A percentile compares a stretch with the other conserved stretches of the same genome.
Conservation (phyloP, 2,797 vertebrate genomes). For the Ceyx erithaca region DNA sequence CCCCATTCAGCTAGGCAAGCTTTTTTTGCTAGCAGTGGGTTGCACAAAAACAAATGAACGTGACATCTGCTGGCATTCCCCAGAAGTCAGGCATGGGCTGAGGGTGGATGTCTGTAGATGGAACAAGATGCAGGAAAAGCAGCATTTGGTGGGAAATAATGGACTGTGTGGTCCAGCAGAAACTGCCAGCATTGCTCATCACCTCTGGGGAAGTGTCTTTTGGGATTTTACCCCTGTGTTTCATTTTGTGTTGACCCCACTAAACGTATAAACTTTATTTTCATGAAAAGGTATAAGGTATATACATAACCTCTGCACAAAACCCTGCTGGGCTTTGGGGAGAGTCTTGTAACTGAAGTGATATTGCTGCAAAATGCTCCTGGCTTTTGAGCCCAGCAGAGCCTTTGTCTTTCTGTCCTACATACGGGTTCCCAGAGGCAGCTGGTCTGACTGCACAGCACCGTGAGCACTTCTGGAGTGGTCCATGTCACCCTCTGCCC, state of each 20-base stretch:
- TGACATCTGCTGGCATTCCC: background rate
- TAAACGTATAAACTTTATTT: background rate
- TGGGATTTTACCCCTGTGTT: accelerated
- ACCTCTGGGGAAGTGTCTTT: background rate
- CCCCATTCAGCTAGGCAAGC: background rate
- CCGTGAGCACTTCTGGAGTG: accelerated
- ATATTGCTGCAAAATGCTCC: background rate
- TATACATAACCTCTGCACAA: background rate
- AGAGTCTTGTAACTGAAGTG: background rate
- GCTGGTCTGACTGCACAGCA: background rate
- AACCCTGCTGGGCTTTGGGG: background rate
- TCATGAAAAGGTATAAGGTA: background rate
- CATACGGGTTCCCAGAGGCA: background rate
- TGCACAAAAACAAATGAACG: background rate
- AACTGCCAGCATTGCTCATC: background rate
- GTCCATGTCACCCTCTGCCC: accelerated
- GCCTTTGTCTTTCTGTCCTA: background rate
- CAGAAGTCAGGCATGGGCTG: background rate
- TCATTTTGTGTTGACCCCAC: background rate
- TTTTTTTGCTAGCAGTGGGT: background rate
- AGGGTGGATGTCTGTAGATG: background rate
- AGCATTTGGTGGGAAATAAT: background rate
- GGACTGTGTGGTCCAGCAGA: background rate
- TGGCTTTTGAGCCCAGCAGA: background rate
- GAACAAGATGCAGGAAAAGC: background rate